These are phyloP conservation scores for Benthosema pterotum DNA, from an alignment of 2,797 vertebrate species.

Conservation along the genomic window DNA sequence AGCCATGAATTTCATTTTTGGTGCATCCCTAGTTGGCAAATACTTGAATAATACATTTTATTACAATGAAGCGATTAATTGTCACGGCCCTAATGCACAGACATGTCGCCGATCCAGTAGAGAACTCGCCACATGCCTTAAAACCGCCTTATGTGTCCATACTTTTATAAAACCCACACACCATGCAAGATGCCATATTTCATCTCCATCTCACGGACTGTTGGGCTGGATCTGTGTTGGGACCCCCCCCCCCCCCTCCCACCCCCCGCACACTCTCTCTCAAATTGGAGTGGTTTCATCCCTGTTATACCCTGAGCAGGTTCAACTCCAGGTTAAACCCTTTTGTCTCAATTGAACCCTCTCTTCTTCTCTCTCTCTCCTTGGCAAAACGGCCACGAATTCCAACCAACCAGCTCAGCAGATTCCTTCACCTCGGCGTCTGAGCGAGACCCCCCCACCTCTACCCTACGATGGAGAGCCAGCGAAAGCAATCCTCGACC, in stretches of 20 bases:
- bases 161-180: background rate
- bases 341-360: slow-evolving; percentile 51
- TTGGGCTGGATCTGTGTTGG: slow-evolving; percentile 14
- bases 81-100: too few species aligned
- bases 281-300: slow-evolving; percentile 42
- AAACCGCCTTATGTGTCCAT: slow-evolving; percentile 1
- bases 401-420: slow-evolving; percentile 35
- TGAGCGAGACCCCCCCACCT: slow-evolving; percentile 21
- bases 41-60: too few species aligned
- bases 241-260: slow-evolving; percentile 9
- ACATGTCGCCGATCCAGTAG: too few species aligned
- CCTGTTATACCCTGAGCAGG: slow-evolving; percentile 26
- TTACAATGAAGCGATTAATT: too few species aligned
- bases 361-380: slow-evolving; percentile 24
- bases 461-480: slow-evolving; percentile 12
- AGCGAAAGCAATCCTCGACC: too few species aligned
- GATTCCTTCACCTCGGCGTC: slow-evolving; percentile 25
- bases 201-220: slow-evolving; percentile 2
- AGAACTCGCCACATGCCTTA: too few species aligned
- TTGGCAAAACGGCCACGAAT: slow-evolving; percentile 35
- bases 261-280: too few species aligned
- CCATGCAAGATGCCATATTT: background rate
- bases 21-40: too few species aligned
- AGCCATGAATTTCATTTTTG: too few species aligned
- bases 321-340: slow-evolving; percentile 60